Evolutionary conservation across 2,113 vertebrate genomes (phyloP).

Genomic region (Sinocyclocheilus maitianheensis): DNA sequence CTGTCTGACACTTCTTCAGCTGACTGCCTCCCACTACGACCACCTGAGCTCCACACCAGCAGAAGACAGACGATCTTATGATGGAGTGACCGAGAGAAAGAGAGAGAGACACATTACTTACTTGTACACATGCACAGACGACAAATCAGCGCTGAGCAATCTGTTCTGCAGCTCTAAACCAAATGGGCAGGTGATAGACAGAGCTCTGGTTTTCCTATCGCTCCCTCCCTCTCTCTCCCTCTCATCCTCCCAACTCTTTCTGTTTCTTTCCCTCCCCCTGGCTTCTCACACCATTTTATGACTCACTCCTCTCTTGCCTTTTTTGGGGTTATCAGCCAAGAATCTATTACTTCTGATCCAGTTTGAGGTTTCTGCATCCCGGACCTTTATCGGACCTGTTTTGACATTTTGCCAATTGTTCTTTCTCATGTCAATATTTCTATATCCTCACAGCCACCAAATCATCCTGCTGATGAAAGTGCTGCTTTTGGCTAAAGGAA

Average conservation of each 20-base stretch:
- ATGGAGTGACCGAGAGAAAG: slow-evolving; percentile 10
- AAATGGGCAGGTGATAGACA: slow-evolving; percentile 34
- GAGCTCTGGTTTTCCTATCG: slow-evolving; percentile 49
- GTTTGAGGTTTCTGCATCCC: background rate
- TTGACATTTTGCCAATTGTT: background rate
- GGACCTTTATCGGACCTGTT: background rate
- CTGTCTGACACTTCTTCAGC: slow-evolving; percentile 25
- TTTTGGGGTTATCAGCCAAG: background rate
- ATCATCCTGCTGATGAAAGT: background rate
- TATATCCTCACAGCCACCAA: background rate
- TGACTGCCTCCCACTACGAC: background rate
- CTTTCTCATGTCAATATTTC: background rate
- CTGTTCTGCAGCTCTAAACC: slow-evolving; percentile 45
- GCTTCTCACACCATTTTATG: slow-evolving; percentile 44
- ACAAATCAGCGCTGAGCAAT: slow-evolving; percentile 50
- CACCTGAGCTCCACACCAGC: slow-evolving; percentile 11
- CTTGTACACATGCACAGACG: slow-evolving; percentile 44
- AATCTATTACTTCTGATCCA: slow-evolving; percentile 10
- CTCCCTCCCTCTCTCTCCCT: slow-evolving; percentile 45
- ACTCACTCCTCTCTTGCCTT: slow-evolving; percentile 17
- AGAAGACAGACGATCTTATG: slow-evolving; percentile 14
- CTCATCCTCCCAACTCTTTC: slow-evolving; percentile 54
- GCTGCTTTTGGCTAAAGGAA: no score
- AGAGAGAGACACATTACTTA: slow-evolving; percentile 38
- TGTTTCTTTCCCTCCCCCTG: slow-evolving; percentile 19